Conservation (phyloP, 2,113 vertebrate species). For the Microcebus griseorufus region DNA sequence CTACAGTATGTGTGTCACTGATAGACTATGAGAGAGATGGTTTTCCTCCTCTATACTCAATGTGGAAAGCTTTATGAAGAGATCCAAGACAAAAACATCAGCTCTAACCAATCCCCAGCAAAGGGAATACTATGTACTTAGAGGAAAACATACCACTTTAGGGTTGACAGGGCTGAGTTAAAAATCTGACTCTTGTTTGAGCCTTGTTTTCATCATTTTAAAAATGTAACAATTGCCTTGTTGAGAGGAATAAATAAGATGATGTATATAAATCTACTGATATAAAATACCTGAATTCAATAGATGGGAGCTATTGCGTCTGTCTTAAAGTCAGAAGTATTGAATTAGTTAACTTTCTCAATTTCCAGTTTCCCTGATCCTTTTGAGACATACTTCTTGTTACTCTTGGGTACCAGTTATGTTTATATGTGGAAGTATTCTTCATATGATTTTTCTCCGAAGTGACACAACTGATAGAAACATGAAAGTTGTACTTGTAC, state of each 20-base stretch:
- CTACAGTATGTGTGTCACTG: neutral
- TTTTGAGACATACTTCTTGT: neutral
- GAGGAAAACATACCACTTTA: neutral
- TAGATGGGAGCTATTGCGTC: neutral
- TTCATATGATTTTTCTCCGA: neutral
- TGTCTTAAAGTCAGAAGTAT: neutral
- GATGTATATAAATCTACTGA: neutral
- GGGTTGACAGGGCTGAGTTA: neutral
- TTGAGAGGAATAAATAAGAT: neutral
- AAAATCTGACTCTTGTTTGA: neutral
- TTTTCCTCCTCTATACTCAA: neutral
- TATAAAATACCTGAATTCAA: neutral
- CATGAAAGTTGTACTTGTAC: neutral
- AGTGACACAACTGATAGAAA: neutral
- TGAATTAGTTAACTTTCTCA: neutral
- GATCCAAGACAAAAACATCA: neutral
- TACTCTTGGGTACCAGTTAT: neutral
- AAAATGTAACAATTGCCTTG: neutral
- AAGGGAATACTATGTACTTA: neutral
- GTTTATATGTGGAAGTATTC: neutral
- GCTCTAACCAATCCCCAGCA: neutral
- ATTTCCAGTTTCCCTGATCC: neutral
- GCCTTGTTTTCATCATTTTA: neutral
- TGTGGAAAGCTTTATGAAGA: neutral
- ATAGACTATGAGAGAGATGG: neutral